Evolutionary conservation across 1,140 invertebrate species (phyloP).

Genomic region (Oreohelix idahoensis): DNA sequence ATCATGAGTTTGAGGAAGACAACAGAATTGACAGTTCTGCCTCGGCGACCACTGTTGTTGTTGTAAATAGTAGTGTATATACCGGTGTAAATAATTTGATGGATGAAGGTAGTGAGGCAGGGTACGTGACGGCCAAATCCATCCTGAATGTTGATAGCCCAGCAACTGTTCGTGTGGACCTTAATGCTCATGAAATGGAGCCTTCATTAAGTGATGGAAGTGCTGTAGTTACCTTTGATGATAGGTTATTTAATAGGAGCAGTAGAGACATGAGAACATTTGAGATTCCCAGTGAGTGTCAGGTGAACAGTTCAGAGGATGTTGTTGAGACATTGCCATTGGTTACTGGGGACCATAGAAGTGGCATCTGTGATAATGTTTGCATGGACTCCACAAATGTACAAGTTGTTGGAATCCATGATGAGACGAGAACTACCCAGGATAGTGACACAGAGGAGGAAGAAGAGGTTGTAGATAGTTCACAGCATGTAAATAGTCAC

Average conservation of each 20-base stretch:
- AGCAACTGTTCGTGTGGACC: constrained; percentile 33
- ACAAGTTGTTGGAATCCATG: not conserved
- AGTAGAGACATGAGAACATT: constrained; percentile 15
- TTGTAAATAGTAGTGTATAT: constrained; percentile 36
- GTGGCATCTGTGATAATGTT: constrained; percentile 36
- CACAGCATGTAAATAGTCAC: constrained; percentile 33
- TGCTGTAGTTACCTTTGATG: constrained; percentile 18
- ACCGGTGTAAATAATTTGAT: constrained; percentile 36
- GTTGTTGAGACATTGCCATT: constrained; percentile 22
- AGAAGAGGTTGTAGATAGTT: constrained; percentile 25
- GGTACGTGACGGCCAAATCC: constrained; percentile 27
- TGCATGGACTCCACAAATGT: constrained; percentile 8
- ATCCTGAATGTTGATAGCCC: constrained; percentile 37
- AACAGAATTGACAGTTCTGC: constrained; percentile 26
- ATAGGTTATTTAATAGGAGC: constrained; percentile 25
- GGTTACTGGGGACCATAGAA: not conserved
- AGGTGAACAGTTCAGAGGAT: constrained; percentile 40
- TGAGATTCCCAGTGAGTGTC: constrained; percentile 5
- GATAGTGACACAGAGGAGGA: not conserved
- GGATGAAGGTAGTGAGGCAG: constrained; percentile 29
- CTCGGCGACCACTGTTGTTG: constrained; percentile 18
- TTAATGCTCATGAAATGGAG: constrained; percentile 41
- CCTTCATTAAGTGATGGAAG: constrained; percentile 29
- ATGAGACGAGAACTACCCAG: too few relatives aligned
- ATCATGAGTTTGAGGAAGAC: constrained; percentile 14